Base-by-base conservation (phyloP, 2,888 invertebrate genomes). In the Clepsis dumicolana region DNA sequence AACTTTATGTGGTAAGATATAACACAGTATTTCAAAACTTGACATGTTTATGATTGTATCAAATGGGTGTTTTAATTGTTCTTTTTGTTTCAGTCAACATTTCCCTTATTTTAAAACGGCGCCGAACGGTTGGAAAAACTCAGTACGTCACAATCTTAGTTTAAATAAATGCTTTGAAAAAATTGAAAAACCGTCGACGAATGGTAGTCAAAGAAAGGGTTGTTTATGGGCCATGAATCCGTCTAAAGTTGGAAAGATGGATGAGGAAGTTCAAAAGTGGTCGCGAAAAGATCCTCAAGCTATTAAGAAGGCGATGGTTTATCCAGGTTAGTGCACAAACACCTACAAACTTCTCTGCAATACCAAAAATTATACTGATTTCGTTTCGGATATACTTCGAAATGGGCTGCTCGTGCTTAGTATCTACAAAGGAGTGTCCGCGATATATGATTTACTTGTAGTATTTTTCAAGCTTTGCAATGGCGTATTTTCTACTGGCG, bases 71-170 rank as follows among this genome's bases (percentile, higher is more conserved):
- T 52, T 56, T 60, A 48, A 60, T 32, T 7, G 25, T 32, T 77
- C 73, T 78, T 72, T 73, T 72, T 21, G 24, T 69, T 70, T 60
- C 94, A 98, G 98, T 87, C 98, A 98, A 89, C 98, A 99, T 88
- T 99, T 99, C 86, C 99, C 99, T 0, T 99, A 99, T 88, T 99
- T 99, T 88, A 98, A 98, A 93, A 99, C 98, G 0, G 99, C 99
- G 10, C 99, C 99, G 24, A 98, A 97, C 84, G 99, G 99, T 16
- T 99, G 99, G 99, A 99, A 99, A 92, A 99, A 99, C 87, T 99
- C 99, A 3, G 99, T 99, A 0, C 95, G 99, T 75, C 99, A 99
- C 87, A 99, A 99, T 93, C 94, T 99, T 76, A 99, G 98, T 75
- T 90, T 99, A 77, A 99, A 99, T 93, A 99, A 99, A 91, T 99